These are phyloP conservation scores for Drosophila lacicola DNA, from an alignment of 2,888 invertebrate species.

Conservation along the genomic window DNA sequence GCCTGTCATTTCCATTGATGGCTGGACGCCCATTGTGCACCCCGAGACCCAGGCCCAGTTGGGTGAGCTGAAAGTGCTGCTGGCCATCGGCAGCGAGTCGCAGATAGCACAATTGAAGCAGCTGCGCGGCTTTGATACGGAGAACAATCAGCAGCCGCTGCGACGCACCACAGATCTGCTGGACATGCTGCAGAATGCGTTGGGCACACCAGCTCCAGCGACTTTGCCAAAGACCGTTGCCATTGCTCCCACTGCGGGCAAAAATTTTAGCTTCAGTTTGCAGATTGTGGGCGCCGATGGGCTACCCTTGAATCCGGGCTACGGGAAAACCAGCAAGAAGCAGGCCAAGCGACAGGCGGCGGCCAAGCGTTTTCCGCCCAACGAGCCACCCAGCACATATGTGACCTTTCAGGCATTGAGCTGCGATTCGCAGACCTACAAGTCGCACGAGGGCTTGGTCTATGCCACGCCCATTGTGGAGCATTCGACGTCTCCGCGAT, in stretches of 20 bases:
- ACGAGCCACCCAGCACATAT: constrained; percentile 87
- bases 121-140: constrained; percentile 75
- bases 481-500: constrained; percentile 86
- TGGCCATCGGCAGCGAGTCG: constrained; percentile 87
- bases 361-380: constrained; percentile 82
- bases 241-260: constrained; percentile 12
- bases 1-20: constrained; percentile 88
- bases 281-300: constrained; percentile 87
- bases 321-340: constrained; percentile 70
- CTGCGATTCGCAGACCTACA: constrained; percentile 72
- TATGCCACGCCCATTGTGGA: constrained; percentile 86
- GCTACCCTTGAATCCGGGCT: constrained; percentile 85
- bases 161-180: constrained; percentile 75
- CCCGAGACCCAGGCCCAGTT: constrained; percentile 82
- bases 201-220: constrained; percentile 45
- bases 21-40: constrained; percentile 86
- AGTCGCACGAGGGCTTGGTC: constrained; percentile 84
- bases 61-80: constrained; percentile 87
- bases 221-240: constrained; percentile 18
- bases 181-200: constrained; percentile 75
- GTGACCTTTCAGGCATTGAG: constrained; percentile 87
- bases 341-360: constrained; percentile 71
- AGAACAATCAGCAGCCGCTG: constrained; percentile 44
- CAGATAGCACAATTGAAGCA: constrained; percentile 87
- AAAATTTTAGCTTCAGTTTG: constrained; percentile 85